Base-by-base conservation (phyloP, 2,888 invertebrate genomes). In the Selenia dentaria region DNA sequence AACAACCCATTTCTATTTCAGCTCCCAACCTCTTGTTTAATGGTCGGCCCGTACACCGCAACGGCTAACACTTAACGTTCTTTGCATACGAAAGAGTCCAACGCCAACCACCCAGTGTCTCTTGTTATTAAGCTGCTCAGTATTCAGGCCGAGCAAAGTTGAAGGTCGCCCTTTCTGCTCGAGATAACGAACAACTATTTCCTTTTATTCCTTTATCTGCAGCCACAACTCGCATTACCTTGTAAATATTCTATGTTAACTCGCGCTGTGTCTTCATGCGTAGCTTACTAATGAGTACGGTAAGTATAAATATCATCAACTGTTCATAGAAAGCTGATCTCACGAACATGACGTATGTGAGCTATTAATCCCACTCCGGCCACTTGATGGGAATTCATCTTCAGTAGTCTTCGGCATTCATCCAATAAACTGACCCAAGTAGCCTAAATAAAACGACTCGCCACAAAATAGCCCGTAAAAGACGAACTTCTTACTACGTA, bases 1-100 rank as follows among this genome's bases (percentile, higher is more conserved):
- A 90, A 88, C 84, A 87, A 83, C 80, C 89, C 87, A 88, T 89
- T 89, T 82, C 88, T 89, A 88, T 86, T 89, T 87, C 78, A 84
- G 81, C 83, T 80, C 77, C 74, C 79, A 74, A 79, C 83, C 83
- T 81, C 83, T 85, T 88, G 89, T 87, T 89, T 89, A 89, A 89
- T 87, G 89, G 87, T 86, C 82, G 84, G 81, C 74, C 86, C 81
- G 86, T 87, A 88, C 86, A 81, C 84, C 85, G 83, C 86, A 83
- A 74, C 83, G 85, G 86, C 86, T 86, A 86, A 84, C 84, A 87
- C 84, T 85, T 88, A 82, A 88, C 90, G 88, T 87, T 85, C 89
- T 90, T 90, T 90, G 90, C 89, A 90, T 89, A 89, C 89, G 82
- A 86, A 89, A 87, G 75, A 76, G 77, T 74, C 79, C 74, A 71